phyloP scores from a whole-genome alignment of 2,888 invertebrate species.

The Heterodera filipjevi region DNA sequence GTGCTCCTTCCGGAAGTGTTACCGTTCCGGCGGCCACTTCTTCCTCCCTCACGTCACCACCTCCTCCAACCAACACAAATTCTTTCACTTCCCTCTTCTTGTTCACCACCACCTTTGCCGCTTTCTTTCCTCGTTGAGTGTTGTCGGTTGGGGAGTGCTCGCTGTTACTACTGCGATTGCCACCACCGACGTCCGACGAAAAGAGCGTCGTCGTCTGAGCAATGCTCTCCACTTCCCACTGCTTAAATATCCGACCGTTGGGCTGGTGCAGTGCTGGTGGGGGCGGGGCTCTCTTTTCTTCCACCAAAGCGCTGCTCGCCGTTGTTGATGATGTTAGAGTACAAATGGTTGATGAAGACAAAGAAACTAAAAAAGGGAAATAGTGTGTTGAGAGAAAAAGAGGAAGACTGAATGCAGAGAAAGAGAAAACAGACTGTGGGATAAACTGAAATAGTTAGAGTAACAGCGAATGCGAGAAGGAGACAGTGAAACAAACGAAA shows the following conservation, averaged over 20 bases:
- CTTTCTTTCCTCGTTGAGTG: constrained; percentile 15
- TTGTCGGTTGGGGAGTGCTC: not conserved
- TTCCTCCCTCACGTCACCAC: not conserved
- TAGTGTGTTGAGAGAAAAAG: not conserved
- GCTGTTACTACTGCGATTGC: constrained; percentile 16
- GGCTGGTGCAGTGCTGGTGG: not conserved
- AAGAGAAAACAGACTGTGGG: not conserved
- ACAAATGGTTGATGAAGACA: not conserved
- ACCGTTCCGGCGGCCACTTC: constrained; percentile 15
- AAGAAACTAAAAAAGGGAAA: not conserved
- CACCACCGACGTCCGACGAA: constrained; percentile 15
- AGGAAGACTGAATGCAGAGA: not conserved
- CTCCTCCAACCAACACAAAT: not conserved
- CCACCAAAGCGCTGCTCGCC: not conserved
- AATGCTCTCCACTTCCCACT: constrained; percentile 21
- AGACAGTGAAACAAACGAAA: not conserved
- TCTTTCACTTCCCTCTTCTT: constrained; percentile 2
- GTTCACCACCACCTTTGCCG: constrained; percentile 8
- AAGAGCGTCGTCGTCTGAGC: constrained; percentile 31
- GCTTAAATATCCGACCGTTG: constrained; percentile 27
- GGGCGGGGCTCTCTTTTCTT: constrained; percentile 19
- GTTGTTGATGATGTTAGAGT: not conserved
- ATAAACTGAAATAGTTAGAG: not conserved
- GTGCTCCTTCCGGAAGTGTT: constrained; percentile 7
- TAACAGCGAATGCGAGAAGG: not conserved